These are phyloP conservation scores for Cerastis leucographa DNA, from an alignment of 2,888 invertebrate genomes.

Conservation along the genomic window DNA sequence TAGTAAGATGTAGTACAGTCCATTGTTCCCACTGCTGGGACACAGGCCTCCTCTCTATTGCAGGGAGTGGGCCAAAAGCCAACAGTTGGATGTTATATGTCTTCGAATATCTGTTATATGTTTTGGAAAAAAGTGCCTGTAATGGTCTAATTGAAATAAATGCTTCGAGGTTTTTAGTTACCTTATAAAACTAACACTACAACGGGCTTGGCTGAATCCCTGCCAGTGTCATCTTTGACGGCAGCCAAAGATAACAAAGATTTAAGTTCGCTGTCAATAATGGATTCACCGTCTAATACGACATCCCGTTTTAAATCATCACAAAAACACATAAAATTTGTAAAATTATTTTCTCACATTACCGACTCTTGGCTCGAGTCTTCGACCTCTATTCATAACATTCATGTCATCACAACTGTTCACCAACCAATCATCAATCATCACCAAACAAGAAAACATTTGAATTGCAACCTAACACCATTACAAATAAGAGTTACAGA, in stretches of 20 bases:
- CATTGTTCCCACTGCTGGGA: no score
- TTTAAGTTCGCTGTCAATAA: background rate
- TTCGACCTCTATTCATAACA: slow-evolving; percentile 86
- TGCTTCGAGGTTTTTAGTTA: background rate
- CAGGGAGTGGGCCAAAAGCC: no score
- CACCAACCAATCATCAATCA: slow-evolving; percentile 43
- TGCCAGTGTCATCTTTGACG: no score
- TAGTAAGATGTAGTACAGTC: no score
- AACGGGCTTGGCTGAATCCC: background rate
- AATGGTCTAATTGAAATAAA: background rate
- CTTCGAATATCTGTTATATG: no score
- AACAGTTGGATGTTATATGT: no score
- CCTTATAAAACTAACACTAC: background rate
- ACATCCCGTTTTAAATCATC: slow-evolving; percentile 15
- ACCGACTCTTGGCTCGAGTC: slow-evolving; percentile 71
- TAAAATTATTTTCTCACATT: slow-evolving; percentile 75
- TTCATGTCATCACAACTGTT: slow-evolving; percentile 75
- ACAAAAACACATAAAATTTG: slow-evolving; percentile 58
- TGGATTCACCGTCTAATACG: background rate
- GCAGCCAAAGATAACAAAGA: background rate
- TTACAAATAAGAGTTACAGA: background rate
- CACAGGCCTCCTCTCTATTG: no score
- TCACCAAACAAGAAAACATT: slow-evolving; percentile 13
- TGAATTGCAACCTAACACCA: slow-evolving; percentile 23
- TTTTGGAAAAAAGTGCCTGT: background rate